These are phyloP conservation scores for Garra rufa DNA, from an alignment of 2,113 vertebrate genomes.

Conservation along the genomic window DNA sequence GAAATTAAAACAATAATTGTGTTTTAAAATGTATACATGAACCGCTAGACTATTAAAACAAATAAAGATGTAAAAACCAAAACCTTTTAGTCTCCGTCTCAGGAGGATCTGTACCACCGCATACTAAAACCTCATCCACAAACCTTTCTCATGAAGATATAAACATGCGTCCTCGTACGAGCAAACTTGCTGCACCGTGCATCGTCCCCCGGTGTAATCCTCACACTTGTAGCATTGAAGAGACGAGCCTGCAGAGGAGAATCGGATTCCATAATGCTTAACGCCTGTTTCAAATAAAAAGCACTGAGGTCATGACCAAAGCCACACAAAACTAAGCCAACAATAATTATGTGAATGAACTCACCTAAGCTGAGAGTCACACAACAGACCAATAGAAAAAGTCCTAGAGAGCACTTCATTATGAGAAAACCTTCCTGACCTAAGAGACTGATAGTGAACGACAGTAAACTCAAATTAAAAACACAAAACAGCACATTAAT, in stretches of 20 bases:
- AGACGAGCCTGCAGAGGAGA: slow-evolving; percentile 60
- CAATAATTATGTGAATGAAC: slow-evolving; percentile 32
- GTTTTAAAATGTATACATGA: background rate
- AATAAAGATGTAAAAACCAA: background rate
- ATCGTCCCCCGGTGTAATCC: slow-evolving; percentile 71
- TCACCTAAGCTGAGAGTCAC: slow-evolving; percentile 62
- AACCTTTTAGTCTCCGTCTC: background rate
- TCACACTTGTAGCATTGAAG: slow-evolving; percentile 75
- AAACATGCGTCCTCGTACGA: slow-evolving; percentile 76
- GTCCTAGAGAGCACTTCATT: slow-evolving; percentile 64
- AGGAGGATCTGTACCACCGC: background rate
- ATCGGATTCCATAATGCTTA: slow-evolving; percentile 53
- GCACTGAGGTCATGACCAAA: slow-evolving; percentile 35
- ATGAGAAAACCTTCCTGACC: slow-evolving; percentile 24
- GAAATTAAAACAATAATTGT: background rate
- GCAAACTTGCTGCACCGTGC: slow-evolving; percentile 72
- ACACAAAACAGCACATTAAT: background rate
- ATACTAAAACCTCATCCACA: background rate
- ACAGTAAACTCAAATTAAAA: background rate
- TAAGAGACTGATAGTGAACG: slow-evolving; percentile 8
- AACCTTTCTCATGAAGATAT: slow-evolving; percentile 75
- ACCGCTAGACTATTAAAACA: background rate
- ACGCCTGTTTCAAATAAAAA: slow-evolving; percentile 48
- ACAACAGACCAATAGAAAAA: slow-evolving; percentile 62
- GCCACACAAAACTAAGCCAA: background rate